Evolutionary conservation across 2,113 vertebrate species (phyloP), one percentile per base, ranked within the genome.

Genomic region (Dipodomys merriami): DNA sequence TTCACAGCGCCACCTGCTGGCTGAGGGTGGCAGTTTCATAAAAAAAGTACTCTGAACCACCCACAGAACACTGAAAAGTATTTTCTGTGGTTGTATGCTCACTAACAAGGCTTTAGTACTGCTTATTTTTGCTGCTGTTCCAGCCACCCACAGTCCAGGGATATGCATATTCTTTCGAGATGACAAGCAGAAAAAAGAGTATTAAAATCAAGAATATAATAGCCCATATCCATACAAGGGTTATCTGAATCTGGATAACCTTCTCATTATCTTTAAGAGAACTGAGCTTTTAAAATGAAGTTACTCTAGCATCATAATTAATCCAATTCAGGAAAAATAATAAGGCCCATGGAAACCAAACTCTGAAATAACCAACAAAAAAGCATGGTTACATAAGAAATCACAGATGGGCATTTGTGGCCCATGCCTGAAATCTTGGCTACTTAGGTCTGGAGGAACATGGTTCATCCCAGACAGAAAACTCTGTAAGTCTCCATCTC

Each of bases 1-100:
- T 96, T 96, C 89, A 97, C 83, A 97, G 97, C 88, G 96, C 98
- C 97, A 98, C 90, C 98, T 98, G 97, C 98, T 97, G 98, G 97
- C 93, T 88, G 73, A 95, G 71, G 69, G 69, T 46, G 25, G 44
- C 78, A 83, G 68, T 78, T 88, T 83, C 88, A 84, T 0, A 1
- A 83, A 90, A 95, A 92, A 77, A 92, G 64, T 60, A 94, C 35
- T 67, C 94, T 79, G 74, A 79, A 60, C 5, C 20, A 7, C 0
- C 29, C 53, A 94, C 35, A 0, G 0, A 35, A 86, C 77, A 49
- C 8, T 53, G 77, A 4, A 82, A 91, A 72, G n/a, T 2, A 8
- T 53, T 91, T 22, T 44, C 1, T 30, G n/a, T 30, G 3, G 20
- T 80, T 65, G 88, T 0, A 62, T 57, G 35, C 88, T 94, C 83